A percentile compares a stretch with the other conserved stretches of the same genome.
Conservation (phyloP, 1,140 invertebrate species). For the Uloborus diversus region DNA sequence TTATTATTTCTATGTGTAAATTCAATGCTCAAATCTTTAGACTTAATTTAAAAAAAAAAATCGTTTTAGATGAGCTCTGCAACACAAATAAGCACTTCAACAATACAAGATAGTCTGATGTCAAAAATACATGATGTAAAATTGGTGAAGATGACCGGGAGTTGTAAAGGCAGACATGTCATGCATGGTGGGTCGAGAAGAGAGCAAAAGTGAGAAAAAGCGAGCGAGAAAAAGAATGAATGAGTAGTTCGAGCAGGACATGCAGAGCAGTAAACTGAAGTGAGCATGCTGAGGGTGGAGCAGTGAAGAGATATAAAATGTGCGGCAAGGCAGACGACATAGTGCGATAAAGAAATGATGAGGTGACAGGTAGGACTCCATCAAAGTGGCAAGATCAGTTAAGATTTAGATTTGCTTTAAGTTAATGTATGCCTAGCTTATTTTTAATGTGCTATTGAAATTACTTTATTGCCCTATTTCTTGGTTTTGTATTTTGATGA, state of each 20-base stretch:
- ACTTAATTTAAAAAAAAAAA: too few relatives aligned
- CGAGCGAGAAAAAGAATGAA: constrained; percentile 2
- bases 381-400: constrained; percentile 29
- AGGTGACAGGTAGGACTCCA: constrained; percentile 47
- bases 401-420: too few relatives aligned
- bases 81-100: too few relatives aligned
- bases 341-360: constrained; percentile 46
- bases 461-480: not conserved
- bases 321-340: constrained; percentile 13
- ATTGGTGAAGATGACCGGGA: too few relatives aligned
- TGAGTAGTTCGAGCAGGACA: not conserved
- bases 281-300: constrained; percentile 37
- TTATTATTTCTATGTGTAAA: too few relatives aligned
- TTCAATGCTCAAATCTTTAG: too few relatives aligned
- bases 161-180: too few relatives aligned
- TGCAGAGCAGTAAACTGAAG: constrained; percentile 2
- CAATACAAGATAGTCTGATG: too few relatives aligned
- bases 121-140: too few relatives aligned
- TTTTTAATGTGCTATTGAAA: not conserved
- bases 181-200: constrained; percentile 8
- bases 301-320: constrained; percentile 34
- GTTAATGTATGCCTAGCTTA: not conserved
- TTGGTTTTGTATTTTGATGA: too few relatives aligned
- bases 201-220: constrained; percentile 14
- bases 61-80: too few relatives aligned